Percentiles rank a stretch among this genome's conserved stretches.
phyloP scores from a whole-genome alignment of 2,888 invertebrate genomes.

The Chloromyia formosa region DNA sequence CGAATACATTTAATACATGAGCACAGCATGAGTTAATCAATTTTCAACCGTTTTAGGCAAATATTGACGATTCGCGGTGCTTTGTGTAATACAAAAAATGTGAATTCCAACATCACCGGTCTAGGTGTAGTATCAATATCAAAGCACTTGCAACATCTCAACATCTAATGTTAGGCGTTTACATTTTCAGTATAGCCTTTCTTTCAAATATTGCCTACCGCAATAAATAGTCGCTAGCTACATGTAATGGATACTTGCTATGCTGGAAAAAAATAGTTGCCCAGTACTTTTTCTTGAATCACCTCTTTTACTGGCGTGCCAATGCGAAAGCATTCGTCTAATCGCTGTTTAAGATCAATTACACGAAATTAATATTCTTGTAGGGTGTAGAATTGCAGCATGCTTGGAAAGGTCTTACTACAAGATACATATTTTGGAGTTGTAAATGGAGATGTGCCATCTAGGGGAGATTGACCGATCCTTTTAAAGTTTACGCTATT shows the following conservation, averaged over 20 bases:
- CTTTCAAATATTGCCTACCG: not conserved
- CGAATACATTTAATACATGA: constrained; percentile 6
- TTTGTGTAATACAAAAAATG: too few relatives aligned
- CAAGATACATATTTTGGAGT: not conserved
- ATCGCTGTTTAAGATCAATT: not conserved
- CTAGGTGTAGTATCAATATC: not conserved
- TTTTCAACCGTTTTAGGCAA: not conserved
- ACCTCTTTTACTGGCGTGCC: not conserved
- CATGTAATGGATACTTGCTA: too few relatives aligned
- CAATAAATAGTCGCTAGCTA: too few relatives aligned
- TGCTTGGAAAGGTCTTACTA: not conserved
- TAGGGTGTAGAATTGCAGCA: not conserved
- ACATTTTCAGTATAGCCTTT: not conserved
- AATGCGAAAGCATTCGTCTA: not conserved
- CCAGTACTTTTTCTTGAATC: not conserved
- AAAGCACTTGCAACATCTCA: not conserved
- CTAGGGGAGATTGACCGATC: not conserved
- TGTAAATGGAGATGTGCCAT: not conserved
- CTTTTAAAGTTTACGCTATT: not conserved
- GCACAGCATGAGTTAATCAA: not conserved
- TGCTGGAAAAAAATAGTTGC: not conserved
- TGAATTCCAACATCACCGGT: too few relatives aligned
- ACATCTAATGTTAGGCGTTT: not conserved
- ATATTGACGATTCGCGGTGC: too few relatives aligned
- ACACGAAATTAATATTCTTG: not conserved